Conservation (phyloP, 2,888 invertebrate genomes). For the Ferrisia virgata region DNA sequence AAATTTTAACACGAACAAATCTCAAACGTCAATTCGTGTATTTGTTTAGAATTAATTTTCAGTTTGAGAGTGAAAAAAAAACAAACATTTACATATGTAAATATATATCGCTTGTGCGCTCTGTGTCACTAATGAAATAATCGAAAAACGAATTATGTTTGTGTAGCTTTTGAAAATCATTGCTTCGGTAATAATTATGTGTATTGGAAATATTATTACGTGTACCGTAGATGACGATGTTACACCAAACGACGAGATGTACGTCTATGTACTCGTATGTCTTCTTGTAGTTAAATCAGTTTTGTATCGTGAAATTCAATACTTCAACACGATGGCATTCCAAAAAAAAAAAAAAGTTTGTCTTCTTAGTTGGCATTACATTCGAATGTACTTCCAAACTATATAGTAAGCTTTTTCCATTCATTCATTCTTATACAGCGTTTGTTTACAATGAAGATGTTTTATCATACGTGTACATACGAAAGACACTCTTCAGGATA, state of each 20-base stretch:
- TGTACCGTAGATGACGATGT: background rate
- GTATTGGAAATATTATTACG: conserved; percentile 9
- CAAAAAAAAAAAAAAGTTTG: too few relatives aligned
- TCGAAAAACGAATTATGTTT: conserved; percentile 33
- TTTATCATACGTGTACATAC: too few relatives aligned
- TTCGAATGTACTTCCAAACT: background rate
- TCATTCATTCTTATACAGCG: background rate
- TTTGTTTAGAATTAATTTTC: conserved; percentile 33
- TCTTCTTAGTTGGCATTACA: background rate
- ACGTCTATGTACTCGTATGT: background rate
- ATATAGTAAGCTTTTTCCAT: background rate
- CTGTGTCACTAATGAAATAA: conserved; percentile 17
- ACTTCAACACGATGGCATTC: background rate
- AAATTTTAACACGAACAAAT: conserved; percentile 32
- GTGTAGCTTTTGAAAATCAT: conserved; percentile 29
- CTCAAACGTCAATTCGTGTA: conserved; percentile 11
- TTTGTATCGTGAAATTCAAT: background rate
- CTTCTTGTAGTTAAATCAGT: background rate
- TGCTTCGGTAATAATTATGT: background rate
- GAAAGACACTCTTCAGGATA: background rate
- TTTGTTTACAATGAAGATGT: background rate
- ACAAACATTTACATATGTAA: conserved; percentile 31
- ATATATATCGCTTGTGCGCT: background rate
- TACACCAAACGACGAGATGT: background rate
- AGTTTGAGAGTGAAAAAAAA: conserved; percentile 16